Evolutionary conservation across 2,113 vertebrate species (phyloP), one percentile per base, ranked within the genome.

Genomic region (Carassius carassius): DNA sequence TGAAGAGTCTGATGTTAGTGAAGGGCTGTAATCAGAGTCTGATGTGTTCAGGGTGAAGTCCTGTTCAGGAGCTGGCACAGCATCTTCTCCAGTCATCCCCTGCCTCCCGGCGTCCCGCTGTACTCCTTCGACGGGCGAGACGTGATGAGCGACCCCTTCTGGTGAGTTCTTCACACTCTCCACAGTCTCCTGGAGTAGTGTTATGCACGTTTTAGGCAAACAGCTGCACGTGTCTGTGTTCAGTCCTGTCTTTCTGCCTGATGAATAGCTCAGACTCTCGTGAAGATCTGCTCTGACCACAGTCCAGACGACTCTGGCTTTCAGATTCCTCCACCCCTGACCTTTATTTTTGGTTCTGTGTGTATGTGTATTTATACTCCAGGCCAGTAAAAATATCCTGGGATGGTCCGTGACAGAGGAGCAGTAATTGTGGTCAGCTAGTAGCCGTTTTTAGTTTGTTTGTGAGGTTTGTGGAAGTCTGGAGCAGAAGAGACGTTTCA

Each of bases 61-160:
- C 94, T 99, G 89, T 98, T 99, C 89, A 91, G 88, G 86, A 98
- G 95, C 88, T 99, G 97, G 97, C 94, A 95, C 44, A 94, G 95
- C 0, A 93, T 99, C 78, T 99, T 99, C 92, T 95, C 88, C 35
- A 96, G 96, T 0, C 92, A 95, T 5, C 94, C 92, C 2, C 94
- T 98, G 86, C 94, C 94, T 21, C 19, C 87, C 72, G 92, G 94
- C 0, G 86, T 96, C 91, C 97, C 98, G 5, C 96, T 99, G 91
- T 99, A 97, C 86, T 99, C 98, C 58, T 99, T 99, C 77, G 96
- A 99, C n/a, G 97, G 97, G 8, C 96, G 96, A 65, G 95, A 99
- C 0, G 86, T 99, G 73, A 94, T 98, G 93, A 96, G 94, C 0
- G 96, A 98, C 89, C 94, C 96, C 32, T 95, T 96, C 82, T 99